Base-by-base conservation (phyloP, 1,140 invertebrate species). In the Bathynomus jamesi region DNA sequence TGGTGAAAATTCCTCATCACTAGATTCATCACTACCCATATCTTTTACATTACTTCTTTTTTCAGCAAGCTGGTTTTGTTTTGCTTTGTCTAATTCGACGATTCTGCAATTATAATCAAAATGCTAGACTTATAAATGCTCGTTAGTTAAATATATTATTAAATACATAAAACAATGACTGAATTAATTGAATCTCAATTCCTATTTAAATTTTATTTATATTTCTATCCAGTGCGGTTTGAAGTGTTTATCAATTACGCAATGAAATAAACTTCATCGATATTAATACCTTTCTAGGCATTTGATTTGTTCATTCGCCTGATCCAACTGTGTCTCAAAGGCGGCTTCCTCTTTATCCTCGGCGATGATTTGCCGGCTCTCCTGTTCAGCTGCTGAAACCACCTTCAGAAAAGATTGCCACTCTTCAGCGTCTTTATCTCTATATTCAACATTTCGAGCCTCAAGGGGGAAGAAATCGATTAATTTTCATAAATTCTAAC, bases 361-460 rank as follows among this genome's bases (percentile, higher is more conserved):
- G 28, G 72, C 75, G 62, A 76, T 76, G 31, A 76, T 76, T 31
- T 67, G n/a, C n/a, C n/a, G 70, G 27, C n/a, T n/a, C n/a, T 70
- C 46, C 29, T 66, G 68, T 40, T 76, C 75, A 21, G 75, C 75
- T 0, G 71, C 71, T 61, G 75, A 73, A 13, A 76, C 75, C 53
- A 73, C 75, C n/a, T 31, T 63, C 71, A 76, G 67, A 30, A 76
- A 76, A 13, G 75, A 70, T 61, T 70, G 63, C 75, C 71, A 76
- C 61, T 76, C 71, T 25, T 72, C 75, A 27, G 69, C 75, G 32
- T 76, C 71, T 32, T 76, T 76, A 53, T 76, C 75, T 28, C 71
- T 73, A 27, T 76, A 76, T 46, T 76, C 75, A 11, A 76, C 72
- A 40, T 76, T 76, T 28, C 75, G 75, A 11, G 75, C 75, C 75